phyloP scores from a whole-genome alignment of 2,113 vertebrate genomes.

The Clarias batrachus region DNA sequence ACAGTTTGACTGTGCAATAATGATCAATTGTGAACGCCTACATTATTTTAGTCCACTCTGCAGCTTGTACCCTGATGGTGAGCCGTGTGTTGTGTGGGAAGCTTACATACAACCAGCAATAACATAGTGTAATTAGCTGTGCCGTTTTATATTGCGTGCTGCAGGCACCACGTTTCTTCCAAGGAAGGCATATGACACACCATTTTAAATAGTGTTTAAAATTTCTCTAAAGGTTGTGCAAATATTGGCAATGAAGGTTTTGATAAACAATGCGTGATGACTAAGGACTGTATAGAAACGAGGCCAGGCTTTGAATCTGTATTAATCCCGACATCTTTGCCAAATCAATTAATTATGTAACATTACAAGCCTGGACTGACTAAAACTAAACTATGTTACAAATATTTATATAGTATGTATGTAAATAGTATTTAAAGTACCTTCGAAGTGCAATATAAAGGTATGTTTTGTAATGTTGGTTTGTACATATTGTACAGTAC shows the following conservation, averaged over 20 bases:
- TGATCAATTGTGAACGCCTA: slow-evolving; percentile 40
- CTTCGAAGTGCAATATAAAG: neutral
- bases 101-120: slow-evolving; percentile 50
- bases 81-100: slow-evolving; percentile 63
- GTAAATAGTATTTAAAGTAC: neutral
- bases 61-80: slow-evolving; percentile 41
- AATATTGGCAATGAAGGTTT: neutral
- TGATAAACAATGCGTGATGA: slow-evolving; percentile 14
- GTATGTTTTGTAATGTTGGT: neutral
- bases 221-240: slow-evolving; percentile 23
- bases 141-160: slow-evolving; percentile 61
- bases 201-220: slow-evolving; percentile 9
- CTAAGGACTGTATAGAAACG: neutral
- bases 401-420: neutral
- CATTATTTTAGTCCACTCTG: slow-evolving; percentile 22
- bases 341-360: slow-evolving; percentile 27
- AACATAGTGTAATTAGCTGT: slow-evolving; percentile 65
- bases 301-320: slow-evolving; percentile 4
- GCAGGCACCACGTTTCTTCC: slow-evolving; percentile 27
- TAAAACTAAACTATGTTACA: neutral
- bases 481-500: neutral
- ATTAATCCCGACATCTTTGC: neutral
- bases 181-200: slow-evolving; percentile 34
- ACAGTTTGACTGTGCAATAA: slow-evolving; percentile 48
- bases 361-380: slow-evolving; percentile 3